Evolutionary conservation across 1,140 invertebrate genomes (phyloP).

Genomic region (Agraylea sexmaculata): DNA sequence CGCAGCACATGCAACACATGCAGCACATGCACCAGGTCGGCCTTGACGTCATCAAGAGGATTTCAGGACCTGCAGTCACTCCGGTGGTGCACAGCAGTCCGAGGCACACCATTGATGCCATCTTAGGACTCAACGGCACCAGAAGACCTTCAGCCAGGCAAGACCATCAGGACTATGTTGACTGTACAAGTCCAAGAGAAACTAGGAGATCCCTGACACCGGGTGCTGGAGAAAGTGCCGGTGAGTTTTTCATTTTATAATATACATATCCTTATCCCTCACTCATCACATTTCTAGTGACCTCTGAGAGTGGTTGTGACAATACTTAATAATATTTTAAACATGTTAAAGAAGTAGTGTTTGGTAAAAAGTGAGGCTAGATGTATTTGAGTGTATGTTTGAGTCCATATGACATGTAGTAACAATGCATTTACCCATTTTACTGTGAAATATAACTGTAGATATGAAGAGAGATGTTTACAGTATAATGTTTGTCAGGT

Average conservation of each 20-base stretch:
- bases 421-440: too few species aligned
- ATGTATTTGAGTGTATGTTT: too few species aligned
- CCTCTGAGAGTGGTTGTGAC: too few species aligned
- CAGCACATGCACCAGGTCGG: constrained; percentile 11
- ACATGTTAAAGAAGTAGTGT: too few species aligned
- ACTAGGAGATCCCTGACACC: constrained; percentile 17
- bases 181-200: constrained; percentile 16
- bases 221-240: constrained; percentile 18
- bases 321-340: too few species aligned
- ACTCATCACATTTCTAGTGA: too few species aligned
- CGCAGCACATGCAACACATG: constrained; percentile 18
- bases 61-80: constrained; percentile 11
- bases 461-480: too few species aligned
- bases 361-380: too few species aligned
- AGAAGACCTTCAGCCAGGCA: constrained; percentile 11
- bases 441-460: too few species aligned
- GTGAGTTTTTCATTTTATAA: constrained; percentile 15
- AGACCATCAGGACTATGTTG: constrained; percentile 17
- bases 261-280: too few species aligned
- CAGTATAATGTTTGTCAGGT: too few species aligned
- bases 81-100: constrained; percentile 24
- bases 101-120: constrained; percentile 35
- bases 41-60: constrained; percentile 18
- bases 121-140: constrained; percentile 27
- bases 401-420: too few species aligned